These are phyloP conservation scores for Volucella inflata DNA, from an alignment of 2,888 invertebrate species.

Conservation along the genomic window DNA sequence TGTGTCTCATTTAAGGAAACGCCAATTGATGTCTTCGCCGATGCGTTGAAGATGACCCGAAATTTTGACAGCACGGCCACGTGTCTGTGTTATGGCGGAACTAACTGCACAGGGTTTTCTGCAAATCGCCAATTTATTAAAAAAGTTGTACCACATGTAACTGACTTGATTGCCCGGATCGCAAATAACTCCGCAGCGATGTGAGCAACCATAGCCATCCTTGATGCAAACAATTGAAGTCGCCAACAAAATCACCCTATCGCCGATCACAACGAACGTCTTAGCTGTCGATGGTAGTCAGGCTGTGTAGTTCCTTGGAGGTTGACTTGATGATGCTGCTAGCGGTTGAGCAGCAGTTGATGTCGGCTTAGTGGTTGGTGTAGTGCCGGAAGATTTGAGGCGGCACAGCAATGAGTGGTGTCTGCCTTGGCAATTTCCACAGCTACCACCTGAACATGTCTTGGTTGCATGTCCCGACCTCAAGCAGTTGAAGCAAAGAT, in stretches of 20 bases:
- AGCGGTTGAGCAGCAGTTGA: conserved; percentile 7
- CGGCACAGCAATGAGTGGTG: not conserved
- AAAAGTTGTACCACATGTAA: no score
- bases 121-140: no score
- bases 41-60: no score
- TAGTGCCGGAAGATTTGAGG: not conserved
- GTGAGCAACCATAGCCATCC: not conserved
- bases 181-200: conserved; percentile 17
- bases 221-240: conserved; percentile 8
- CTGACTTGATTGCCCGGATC: conserved; percentile 2
- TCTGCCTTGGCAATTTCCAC: no score
- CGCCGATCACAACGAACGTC: conserved; percentile 11
- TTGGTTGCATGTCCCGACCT: no score
- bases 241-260: conserved; percentile 6
- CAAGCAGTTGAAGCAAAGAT: no score
- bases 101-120: no score
- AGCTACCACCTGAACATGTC: no score
- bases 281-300: conserved; percentile 4
- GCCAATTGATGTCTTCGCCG: no score
- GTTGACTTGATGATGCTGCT: conserved; percentile 12
- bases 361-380: conserved; percentile 9
- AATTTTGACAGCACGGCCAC: no score
- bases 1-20: no score
- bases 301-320: conserved; percentile 16
- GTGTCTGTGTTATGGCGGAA: no score